Evolutionary conservation across 2,888 invertebrate species (phyloP), one percentile per base, ranked within the genome.

Genomic region (Phyto melanocephala): DNA sequence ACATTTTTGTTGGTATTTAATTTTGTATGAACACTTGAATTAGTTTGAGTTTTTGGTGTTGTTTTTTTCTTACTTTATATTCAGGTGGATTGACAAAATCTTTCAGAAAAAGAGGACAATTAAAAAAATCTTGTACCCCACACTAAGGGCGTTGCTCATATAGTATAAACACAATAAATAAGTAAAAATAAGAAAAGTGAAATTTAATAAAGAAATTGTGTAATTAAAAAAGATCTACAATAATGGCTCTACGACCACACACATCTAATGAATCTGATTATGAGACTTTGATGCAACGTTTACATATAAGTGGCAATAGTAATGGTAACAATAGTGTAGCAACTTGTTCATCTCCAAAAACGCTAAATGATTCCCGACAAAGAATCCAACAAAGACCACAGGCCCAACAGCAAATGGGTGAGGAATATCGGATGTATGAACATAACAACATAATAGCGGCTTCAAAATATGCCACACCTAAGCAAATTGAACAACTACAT

Each of bases 391-490:
- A 79, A 56, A 79, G 82, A 52, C 65, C 63, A 24, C 81, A 77
- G 47, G 50, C 62, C 42, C 86, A 84, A 20, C 85, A 80, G 3
- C 94, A 74, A 94, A 94, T 86, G 83, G 93, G 92, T 87, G 91
- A 92, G 79, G 88, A 88, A 67, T 89, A 88, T 71, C 93, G 93
- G 85, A 90, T 93, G 65, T 94, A 94, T 86, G 96, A 95, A 88
- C 93, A 95, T 74, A 95, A 94, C 78, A 95, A 95, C 87, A 94
- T 95, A 76, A 95, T 95, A 86, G 94, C 95, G 20, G 94, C 95
- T 62, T 95, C 95, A 10, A 95, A 96, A 89, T 96, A 94, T 89
- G 95, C 95, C 52, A 95, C 95, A 42, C 95, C 95, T 65, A 95
- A 95, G 88, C 93, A 94, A 84, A 93, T 95, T 24, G 89, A 89